Percentiles rank a stretch among this genome's conserved stretches.
phyloP scores from a whole-genome alignment of 2,888 invertebrate genomes.

The Sinopyrophorus schimmeli region DNA sequence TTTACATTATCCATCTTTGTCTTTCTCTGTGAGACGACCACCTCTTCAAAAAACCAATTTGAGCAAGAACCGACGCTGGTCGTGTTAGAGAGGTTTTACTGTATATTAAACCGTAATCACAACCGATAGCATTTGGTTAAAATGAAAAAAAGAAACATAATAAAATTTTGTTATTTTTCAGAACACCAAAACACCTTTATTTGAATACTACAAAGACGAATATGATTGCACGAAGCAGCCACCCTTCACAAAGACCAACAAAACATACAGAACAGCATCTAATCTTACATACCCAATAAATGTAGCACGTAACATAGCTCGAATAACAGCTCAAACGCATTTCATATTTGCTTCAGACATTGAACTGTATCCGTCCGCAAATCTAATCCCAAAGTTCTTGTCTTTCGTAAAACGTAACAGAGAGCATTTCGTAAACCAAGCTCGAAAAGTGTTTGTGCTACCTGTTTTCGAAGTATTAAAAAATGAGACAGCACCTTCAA shows the following conservation, averaged over 20 bases:
- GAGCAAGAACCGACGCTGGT: too few species aligned
- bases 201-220: constrained; percentile 37
- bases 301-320: constrained; percentile 30
- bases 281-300: constrained; percentile 28
- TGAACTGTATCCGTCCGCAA: constrained; percentile 30
- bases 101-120: too few species aligned
- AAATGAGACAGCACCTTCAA: constrained; percentile 10
- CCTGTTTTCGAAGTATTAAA: constrained; percentile 25
- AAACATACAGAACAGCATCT: constrained; percentile 22
- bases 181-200: too few species aligned
- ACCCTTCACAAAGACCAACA: constrained; percentile 30
- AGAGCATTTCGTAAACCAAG: not conserved
- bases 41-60: too few species aligned
- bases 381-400: constrained; percentile 24
- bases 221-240: constrained; percentile 29
- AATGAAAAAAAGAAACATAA: too few species aligned
- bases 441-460: constrained; percentile 22
- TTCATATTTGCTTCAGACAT: constrained; percentile 30
- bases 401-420: constrained; percentile 14
- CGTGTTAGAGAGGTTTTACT: too few species aligned
- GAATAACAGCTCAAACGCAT: constrained; percentile 28
- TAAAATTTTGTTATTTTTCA: too few species aligned
- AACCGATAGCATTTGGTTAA: too few species aligned
- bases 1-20: too few species aligned
- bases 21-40: too few species aligned